Percentiles rank a stretch among this genome's conserved stretches.
Evolutionary conservation across 2,113 vertebrate species (phyloP).

Genomic region (Notothenia rossii): DNA sequence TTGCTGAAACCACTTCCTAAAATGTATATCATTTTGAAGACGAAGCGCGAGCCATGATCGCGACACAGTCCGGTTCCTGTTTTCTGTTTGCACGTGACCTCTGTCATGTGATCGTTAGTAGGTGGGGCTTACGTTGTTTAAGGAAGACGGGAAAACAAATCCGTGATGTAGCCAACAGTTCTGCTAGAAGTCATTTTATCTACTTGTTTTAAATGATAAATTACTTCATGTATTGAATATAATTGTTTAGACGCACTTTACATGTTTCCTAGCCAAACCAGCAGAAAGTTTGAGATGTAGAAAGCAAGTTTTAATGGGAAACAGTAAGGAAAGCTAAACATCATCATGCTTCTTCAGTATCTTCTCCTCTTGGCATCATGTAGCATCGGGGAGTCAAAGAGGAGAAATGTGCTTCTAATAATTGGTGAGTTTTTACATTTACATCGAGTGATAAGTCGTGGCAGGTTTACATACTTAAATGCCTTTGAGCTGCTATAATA

Average conservation of each 20-base stretch:
- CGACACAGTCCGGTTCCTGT: conserved; percentile 15
- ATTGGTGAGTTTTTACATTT: conserved; percentile 77
- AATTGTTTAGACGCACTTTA: neutral
- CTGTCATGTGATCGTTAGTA: conserved; percentile 47
- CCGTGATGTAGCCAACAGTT: neutral
- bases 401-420: conserved; percentile 83
- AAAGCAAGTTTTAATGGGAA: too few species aligned
- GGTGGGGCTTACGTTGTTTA: conserved; percentile 46
- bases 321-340: neutral
- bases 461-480: neutral
- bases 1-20: conserved; percentile 45
- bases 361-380: conserved; percentile 26
- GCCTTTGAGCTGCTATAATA: neutral
- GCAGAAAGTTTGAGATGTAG: neutral
- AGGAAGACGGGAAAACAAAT: conserved; percentile 30
- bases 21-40: neutral
- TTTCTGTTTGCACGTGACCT: conserved; percentile 52
- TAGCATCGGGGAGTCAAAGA: conserved; percentile 50
- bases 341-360: conserved; percentile 25
- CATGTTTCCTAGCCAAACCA: neutral
- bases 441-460: neutral
- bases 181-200: too few species aligned
- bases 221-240: neutral
- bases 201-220: neutral
- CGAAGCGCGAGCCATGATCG: neutral